A percentile compares a stretch with the other conserved stretches of the same genome.
Evolutionary conservation across 2,113 vertebrate species (phyloP).

Genomic region (Varanus salvator): DNA sequence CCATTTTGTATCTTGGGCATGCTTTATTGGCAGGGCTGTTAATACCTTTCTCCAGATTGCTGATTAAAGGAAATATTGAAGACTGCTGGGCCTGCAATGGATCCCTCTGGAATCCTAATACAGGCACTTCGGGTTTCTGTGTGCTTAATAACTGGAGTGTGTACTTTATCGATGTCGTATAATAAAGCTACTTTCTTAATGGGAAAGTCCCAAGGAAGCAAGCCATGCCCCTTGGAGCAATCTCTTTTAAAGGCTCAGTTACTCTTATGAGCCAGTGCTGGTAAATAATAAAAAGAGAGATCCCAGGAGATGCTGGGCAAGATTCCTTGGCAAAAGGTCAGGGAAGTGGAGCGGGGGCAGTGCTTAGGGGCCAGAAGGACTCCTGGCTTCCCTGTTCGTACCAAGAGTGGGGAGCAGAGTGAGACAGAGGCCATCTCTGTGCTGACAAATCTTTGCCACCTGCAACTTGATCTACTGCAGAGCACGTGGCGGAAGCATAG

Average conservation of each 20-base stretch:
- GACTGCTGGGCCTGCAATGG: background rate
- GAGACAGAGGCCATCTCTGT: background rate
- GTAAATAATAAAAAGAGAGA: constrained; percentile 18
- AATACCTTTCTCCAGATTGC: constrained; percentile 30
- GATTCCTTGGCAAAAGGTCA: background rate
- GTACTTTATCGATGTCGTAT: background rate
- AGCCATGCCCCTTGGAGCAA: background rate
- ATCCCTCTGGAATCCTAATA: constrained; percentile 23
- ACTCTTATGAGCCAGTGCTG: constrained; percentile 5
- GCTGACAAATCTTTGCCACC: background rate
- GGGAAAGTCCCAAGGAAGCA: constrained; percentile 25
- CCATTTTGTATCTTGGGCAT: constrained; percentile 28
- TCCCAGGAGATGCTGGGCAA: background rate
- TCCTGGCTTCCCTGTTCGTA: background rate
- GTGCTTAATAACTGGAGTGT: constrained; percentile 22
- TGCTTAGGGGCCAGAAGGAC: background rate
- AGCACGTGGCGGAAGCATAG: background rate
- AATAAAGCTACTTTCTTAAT: background rate
- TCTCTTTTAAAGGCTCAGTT: constrained; percentile 19
- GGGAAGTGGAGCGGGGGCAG: background rate
- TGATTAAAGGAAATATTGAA: constrained; percentile 1
- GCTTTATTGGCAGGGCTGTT: constrained; percentile 25
- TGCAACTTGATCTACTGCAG: background rate
- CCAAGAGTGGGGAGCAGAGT: background rate
- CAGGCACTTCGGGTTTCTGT: background rate